Percentiles rank a stretch among this genome's conserved stretches.
Conservation (phyloP, 2,113 vertebrate genomes). For the Macrotis lagotis region DNA sequence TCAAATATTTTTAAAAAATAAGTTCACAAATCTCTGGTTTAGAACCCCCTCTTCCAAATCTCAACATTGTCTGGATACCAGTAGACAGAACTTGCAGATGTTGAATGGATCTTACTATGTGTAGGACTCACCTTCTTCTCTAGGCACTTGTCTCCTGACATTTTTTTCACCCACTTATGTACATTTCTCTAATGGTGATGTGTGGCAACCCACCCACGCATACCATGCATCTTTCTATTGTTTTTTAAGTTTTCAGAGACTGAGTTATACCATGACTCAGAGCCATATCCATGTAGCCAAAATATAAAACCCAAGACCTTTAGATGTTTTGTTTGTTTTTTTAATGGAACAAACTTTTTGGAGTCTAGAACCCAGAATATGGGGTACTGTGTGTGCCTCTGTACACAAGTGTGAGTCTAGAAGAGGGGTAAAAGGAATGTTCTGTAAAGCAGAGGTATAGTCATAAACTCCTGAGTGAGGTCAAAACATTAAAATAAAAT, state of each 20-base stretch:
- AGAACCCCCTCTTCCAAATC: not conserved
- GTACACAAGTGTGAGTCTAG: not conserved
- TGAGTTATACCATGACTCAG: not conserved
- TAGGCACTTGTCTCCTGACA: not conserved
- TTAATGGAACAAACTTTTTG: not conserved
- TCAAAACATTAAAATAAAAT: not conserved
- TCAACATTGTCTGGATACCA: not conserved
- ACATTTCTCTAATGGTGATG: not conserved
- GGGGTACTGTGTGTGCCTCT: not conserved
- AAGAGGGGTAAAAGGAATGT: not conserved
- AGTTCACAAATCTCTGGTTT: not conserved
- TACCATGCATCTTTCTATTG: not conserved
- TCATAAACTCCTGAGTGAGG: not conserved
- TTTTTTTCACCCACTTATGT: not conserved
- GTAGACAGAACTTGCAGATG: not conserved
- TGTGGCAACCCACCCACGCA: not conserved
- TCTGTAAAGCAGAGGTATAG: not conserved
- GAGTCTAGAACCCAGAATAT: slow-evolving; percentile 4
- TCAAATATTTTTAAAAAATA: not conserved
- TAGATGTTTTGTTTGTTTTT: not conserved
- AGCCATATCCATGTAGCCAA: not conserved
- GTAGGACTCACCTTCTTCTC: not conserved
- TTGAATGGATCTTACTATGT: not conserved
- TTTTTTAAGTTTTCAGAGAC: not conserved
- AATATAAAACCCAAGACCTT: not conserved